phyloP scores from a whole-genome alignment of 1,140 invertebrate species.

The Littorina saxatilis region DNA sequence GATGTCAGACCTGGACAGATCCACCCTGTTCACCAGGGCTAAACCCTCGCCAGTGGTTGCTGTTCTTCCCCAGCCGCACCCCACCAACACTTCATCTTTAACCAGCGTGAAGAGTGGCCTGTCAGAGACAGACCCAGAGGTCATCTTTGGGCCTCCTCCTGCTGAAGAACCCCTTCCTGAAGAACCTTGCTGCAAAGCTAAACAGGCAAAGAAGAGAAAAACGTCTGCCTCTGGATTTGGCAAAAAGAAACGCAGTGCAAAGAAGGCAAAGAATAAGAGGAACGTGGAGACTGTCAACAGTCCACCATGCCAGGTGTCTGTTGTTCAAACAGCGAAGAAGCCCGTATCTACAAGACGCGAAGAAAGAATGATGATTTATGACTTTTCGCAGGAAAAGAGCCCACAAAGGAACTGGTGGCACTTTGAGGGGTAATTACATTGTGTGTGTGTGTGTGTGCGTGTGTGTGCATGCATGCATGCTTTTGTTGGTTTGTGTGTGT shows the following conservation, averaged over 20 bases:
- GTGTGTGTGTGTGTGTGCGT: too few relatives aligned
- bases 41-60: slow-evolving; percentile 35
- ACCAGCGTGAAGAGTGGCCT: background rate
- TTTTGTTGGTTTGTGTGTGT: too few relatives aligned
- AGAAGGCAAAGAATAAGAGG: background rate
- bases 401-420: background rate
- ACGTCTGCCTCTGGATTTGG: background rate
- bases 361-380: background rate
- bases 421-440: background rate
- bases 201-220: slow-evolving; percentile 3
- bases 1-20: background rate
- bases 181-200: background rate
- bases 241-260: slow-evolving; percentile 1
- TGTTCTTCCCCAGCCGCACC: slow-evolving; percentile 29
- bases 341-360: background rate
- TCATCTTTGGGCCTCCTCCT: background rate
- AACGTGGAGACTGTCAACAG: background rate
- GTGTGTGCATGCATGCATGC: too few relatives aligned
- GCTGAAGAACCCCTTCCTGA: background rate
- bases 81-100: background rate
- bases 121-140: background rate
- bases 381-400: background rate
- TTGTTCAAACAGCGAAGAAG: too few relatives aligned
- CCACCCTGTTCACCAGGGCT: slow-evolving; percentile 17
- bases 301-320: too few relatives aligned